Base-by-base conservation (phyloP, 2,888 invertebrate species). In the Agriotes lineatus region DNA sequence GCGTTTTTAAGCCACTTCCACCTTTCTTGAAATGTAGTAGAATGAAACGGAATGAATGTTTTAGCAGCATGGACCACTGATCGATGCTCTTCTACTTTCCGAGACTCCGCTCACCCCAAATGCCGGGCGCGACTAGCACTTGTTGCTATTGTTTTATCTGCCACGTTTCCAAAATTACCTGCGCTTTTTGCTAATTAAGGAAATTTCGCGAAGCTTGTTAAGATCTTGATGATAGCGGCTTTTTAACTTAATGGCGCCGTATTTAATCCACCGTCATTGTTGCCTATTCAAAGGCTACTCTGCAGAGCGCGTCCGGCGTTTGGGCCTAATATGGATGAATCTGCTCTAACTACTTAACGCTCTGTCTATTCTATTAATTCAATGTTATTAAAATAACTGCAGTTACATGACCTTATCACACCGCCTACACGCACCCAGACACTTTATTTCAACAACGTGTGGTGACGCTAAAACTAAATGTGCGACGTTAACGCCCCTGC, bases 41-140 rank as follows among this genome's bases (percentile, higher is more conserved):
- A 39, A 58, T 52, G 61, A 61, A 62, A 54, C 57, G 57, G 70
- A 71, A 66, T 71, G 73, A 63, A 66, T 63, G 71, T 73, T 62
- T 67, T 70, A 67, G 60, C 66, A 67, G 72, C 72, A 72, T 72
- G 72, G 66, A 62, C 42, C 56, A 48, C 52, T 52, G 62, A 59
- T 67, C 66, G 48, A 70, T 65, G 59, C 65, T 67, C 50, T 35
- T 57, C 56, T 56, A 56, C 66, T 67, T 66, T 69, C 57, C 66
- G 50, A 56, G 58, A 50, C 37, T 64, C 72, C 72, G 72, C 72
- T 72, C 68, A 50, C 37, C 22, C 16, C 45, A 69, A 62, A 67
- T 62, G 62, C 70, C 52, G 72, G 56, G 61, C 66, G 44, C 61
- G 59, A 69, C 44, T 67, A 62, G 18, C 58, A 72, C 72, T 72